A percentile compares a stretch with the other conserved stretches of the same genome.
Evolutionary conservation across 2,113 vertebrate species (phyloP).

Genomic region (Rousettus leschenaultii): DNA sequence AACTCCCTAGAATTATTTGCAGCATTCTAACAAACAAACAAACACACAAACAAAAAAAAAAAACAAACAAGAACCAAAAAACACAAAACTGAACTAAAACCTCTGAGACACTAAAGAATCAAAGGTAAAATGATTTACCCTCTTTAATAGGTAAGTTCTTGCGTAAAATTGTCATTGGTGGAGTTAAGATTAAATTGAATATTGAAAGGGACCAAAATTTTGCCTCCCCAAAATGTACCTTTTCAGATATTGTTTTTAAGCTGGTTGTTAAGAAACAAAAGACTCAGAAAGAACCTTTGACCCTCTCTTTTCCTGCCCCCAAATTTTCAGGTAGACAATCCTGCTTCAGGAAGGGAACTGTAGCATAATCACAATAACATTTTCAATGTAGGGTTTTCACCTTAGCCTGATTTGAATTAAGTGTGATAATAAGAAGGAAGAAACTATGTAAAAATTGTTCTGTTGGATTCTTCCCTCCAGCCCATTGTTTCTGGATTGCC

Average conservation of each 20-base stretch:
- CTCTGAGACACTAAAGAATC: neutral
- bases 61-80: no score
- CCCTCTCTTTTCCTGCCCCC: neutral
- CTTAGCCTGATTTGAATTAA: neutral
- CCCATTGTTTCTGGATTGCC: neutral
- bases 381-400: neutral
- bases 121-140: neutral
- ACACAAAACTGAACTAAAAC: neutral
- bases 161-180: neutral
- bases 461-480: neutral
- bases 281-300: neutral
- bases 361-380: neutral
- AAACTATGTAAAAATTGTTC: neutral
- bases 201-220: neutral
- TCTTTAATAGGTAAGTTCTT: neutral
- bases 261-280: neutral
- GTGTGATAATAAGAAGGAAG: neutral
- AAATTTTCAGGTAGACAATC: neutral
- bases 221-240: neutral
- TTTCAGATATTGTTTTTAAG: neutral
- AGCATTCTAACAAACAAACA: neutral
- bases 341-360: neutral
- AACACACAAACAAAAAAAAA: no score
- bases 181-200: neutral
- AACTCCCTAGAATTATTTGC: neutral